Conservation (phyloP, 2,888 invertebrate genomes). For the Halictus quadricinctus region DNA sequence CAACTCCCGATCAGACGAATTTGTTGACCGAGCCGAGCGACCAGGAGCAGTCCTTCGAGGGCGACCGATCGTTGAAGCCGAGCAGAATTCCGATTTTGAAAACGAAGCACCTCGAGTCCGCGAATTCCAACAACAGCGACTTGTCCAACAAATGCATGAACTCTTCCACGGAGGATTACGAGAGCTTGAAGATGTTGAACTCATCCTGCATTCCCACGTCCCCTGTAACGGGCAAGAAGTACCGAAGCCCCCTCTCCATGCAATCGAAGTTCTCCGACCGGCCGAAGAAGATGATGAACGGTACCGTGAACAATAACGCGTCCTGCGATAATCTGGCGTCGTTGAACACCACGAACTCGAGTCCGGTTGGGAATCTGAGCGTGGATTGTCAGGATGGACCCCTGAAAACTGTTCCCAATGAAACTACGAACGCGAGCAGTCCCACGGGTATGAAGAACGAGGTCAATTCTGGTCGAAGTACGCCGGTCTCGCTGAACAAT, state of each 20-base stretch:
- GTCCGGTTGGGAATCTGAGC: conserved; percentile 37
- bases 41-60: conserved; percentile 61
- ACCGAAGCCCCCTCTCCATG: conserved; percentile 76
- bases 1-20: conserved; percentile 35
- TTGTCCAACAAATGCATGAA: conserved; percentile 68
- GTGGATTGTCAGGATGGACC: conserved; percentile 38
- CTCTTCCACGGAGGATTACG: conserved; percentile 68
- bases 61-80: conserved; percentile 72
- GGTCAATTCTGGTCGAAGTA: conserved; percentile 68
- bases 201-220: conserved; percentile 75
- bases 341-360: conserved; percentile 30
- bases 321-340: conserved; percentile 49
- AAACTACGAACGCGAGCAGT: conserved; percentile 37
- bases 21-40: conserved; percentile 38
- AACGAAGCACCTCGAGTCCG: conserved; percentile 71
- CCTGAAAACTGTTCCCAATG: conserved; percentile 19
- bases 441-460: conserved; percentile 64
- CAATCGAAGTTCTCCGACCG: conserved; percentile 71
- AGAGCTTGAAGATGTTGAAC: conserved; percentile 57
- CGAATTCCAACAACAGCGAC: conserved; percentile 70
- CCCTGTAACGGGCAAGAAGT: conserved; percentile 78
- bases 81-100: conserved; percentile 77
- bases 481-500: conserved; percentile 62
- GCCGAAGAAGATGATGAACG: conserved; percentile 68
- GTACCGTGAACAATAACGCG: conserved; percentile 65